Conservation (phyloP, 1,140 invertebrate species). For the Thrips palmi region DNA sequence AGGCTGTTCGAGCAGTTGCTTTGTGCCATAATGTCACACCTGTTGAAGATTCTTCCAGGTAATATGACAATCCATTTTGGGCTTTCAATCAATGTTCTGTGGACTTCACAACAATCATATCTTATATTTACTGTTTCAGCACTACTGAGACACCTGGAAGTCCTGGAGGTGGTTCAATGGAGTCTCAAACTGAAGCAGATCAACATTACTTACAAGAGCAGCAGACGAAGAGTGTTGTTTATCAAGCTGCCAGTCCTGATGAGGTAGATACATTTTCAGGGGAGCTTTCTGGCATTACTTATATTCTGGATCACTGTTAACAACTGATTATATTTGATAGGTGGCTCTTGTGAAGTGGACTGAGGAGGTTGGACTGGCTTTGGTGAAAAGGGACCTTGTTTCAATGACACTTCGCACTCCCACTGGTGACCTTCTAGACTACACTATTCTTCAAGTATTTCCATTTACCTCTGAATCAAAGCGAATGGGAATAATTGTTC, state of each 20-base stretch:
- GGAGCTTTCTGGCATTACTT: conserved; percentile 33
- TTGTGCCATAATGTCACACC: conserved; percentile 99
- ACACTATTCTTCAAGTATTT: conserved; percentile 87
- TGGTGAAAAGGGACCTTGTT: conserved; percentile 52
- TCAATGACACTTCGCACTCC: conserved; percentile 61
- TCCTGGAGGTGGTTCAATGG: conserved; percentile 31
- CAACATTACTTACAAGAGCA: conserved; percentile 29
- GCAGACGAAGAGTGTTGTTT: conserved; percentile 24
- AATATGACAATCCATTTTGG: conserved; percentile 22
- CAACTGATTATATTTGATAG: conserved; percentile 25
- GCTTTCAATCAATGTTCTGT: conserved; percentile 20
- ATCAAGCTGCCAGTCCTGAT: conserved; percentile 92
- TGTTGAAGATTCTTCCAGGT: conserved; percentile 56
- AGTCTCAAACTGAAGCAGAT: conserved; percentile 48
- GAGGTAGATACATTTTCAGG: conserved; percentile 51
- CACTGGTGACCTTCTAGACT: conserved; percentile 50
- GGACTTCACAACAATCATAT: neutral
- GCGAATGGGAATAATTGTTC: conserved; percentile 97
- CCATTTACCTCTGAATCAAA: conserved; percentile 98
- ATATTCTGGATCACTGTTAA: conserved; percentile 16
- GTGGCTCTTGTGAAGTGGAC: conserved; percentile 69
- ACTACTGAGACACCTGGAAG: too few relatives aligned
- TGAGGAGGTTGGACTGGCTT: conserved; percentile 40
- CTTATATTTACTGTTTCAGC: too few relatives aligned
- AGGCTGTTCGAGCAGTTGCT: conserved; percentile 85